Evolutionary conservation across 1,140 invertebrate species (phyloP).

Genomic region (Harpegnathos saltator): DNA sequence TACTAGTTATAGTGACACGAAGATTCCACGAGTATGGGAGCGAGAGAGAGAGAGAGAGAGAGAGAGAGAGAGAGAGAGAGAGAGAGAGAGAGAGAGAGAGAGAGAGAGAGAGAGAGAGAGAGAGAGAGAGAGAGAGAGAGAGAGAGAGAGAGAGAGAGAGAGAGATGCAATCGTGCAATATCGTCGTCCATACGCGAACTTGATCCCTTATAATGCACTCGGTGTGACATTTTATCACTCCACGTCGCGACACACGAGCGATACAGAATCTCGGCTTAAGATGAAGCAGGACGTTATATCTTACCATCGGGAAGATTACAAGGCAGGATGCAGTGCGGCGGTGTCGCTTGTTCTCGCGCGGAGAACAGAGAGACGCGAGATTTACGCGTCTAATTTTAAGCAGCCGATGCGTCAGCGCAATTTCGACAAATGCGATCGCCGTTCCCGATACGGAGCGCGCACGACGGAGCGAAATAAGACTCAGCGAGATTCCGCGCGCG

Average conservation of each 20-base stretch:
- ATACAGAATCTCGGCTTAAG: not conserved
- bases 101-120: too few relatives aligned
- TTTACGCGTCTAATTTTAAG: not conserved
- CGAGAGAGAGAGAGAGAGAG: not conserved
- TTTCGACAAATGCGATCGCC: conserved; percentile 2
- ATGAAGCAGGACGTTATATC: not conserved
- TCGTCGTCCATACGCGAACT: not conserved
- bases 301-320: not conserved
- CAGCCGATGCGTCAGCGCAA: not conserved
- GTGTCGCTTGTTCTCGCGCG: not conserved
- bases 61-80: too few relatives aligned
- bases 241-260: not conserved
- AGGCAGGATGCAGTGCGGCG: too few relatives aligned
- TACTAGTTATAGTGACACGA: not conserved
- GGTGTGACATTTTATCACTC: not conserved
- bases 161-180: too few relatives aligned
- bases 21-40: not conserved
- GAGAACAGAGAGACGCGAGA: not conserved
- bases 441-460: not conserved
- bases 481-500: not conserved
- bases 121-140: too few relatives aligned
- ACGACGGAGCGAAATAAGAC: conserved; percentile 4
- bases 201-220: too few relatives aligned
- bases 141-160: too few relatives aligned
- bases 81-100: too few relatives aligned